Evolutionary conservation across 2,888 invertebrate species (phyloP).

Genomic region (Tenthredo distinguenda): DNA sequence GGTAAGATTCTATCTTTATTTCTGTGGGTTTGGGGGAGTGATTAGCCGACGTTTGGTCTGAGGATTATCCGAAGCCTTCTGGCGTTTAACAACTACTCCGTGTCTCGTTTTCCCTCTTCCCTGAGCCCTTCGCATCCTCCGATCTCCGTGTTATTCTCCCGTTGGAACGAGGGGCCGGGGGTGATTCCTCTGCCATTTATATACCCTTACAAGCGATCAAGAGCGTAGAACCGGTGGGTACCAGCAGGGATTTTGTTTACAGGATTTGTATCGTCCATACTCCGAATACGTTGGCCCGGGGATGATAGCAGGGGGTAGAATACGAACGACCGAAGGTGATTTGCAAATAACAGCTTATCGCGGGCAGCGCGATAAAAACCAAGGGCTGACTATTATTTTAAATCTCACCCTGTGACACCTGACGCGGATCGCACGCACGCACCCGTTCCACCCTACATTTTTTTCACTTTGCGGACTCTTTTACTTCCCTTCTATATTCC

Average conservation of each 20-base stretch:
- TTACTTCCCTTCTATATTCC: background rate
- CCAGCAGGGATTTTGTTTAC: conserved; percentile 16
- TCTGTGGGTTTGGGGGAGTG: background rate
- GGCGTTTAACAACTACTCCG: conserved; percentile 14
- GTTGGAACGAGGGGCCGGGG: background rate
- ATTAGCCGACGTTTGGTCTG: background rate
- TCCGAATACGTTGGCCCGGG: background rate
- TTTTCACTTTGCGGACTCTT: background rate
- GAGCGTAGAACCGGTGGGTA: background rate
- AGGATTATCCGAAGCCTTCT: conserved; percentile 22
- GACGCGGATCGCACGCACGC: conserved; percentile 32
- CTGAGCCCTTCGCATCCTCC: background rate
- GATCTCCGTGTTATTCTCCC: background rate
- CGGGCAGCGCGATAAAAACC: background rate
- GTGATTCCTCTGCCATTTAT: background rate
- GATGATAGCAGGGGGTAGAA: background rate
- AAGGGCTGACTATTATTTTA: conserved; percentile 4
- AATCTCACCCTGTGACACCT: conserved; percentile 26
- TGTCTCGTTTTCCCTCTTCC: background rate
- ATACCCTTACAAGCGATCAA: background rate
- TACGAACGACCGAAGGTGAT: conserved; percentile 4
- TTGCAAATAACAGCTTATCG: conserved; percentile 32
- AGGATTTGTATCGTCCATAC: background rate
- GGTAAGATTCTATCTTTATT: conserved; percentile 20
- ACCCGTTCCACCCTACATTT: background rate